Evolutionary conservation across 2,113 vertebrate genomes (phyloP), one percentile per base, ranked within the genome.

Genomic region (Emydura subglobosa): DNA sequence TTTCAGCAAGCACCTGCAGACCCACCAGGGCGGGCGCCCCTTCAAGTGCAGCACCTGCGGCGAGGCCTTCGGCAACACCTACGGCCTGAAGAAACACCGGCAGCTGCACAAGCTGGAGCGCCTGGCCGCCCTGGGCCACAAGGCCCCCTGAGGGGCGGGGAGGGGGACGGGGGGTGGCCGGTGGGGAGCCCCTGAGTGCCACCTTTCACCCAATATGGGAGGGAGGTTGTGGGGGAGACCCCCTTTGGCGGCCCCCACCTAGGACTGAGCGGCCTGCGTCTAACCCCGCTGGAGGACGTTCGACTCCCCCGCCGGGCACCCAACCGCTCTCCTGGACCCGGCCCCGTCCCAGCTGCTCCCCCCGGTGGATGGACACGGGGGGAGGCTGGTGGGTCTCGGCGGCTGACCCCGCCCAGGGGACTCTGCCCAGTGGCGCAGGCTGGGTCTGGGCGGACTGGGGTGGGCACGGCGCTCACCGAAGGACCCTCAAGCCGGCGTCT

Each of bases 31-130:
- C 0, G 98, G 97, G 9, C 82, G 98, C 4, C 98, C 98, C 34
- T 98, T 98, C 93, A 97, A 97, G 92, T 98, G 98, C 96, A 90
- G 98, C 51, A 93, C 96, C 65, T 98, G 98, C 6, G 98, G 98
- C 0, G 98, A 98, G 89, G 98, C 97, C 1, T 98, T 98, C 53
- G 74, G 97, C 57, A 98, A 98, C 89, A 97, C 98, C 51, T 98
- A 98, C 1, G 98, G 98, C 17, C 96, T 98, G 82, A 98, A 98
- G 85, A 98, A 98, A 12, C 98, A 98, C 92, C 98, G 98, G 12
- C 96, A 98, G 86, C 91, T 94, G 2, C 98, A 98, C 91, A 97
- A 97, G 91, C 90, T 96, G 0, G 97, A 98, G 85, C 90, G 93
- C n/a, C 79, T 88, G 34, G 89, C 91, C 5, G 91, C 94, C 39